Percentiles rank a stretch among this genome's conserved stretches.
phyloP scores from a whole-genome alignment of 2,113 vertebrate species.

The Pomatostomus ruficeps region DNA sequence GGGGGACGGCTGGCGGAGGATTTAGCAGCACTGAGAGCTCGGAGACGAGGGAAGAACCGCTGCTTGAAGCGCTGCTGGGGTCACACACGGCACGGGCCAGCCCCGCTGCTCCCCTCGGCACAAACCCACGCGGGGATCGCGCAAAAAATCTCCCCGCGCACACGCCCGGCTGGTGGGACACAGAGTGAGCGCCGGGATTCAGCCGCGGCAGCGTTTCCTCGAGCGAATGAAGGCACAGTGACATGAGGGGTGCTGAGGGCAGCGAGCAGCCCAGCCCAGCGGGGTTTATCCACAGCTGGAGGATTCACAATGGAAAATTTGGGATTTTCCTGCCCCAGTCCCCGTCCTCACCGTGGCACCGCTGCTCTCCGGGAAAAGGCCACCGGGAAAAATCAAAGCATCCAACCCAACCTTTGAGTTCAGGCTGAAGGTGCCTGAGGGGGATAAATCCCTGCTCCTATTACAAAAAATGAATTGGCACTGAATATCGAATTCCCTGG shows the following conservation, averaged over 20 bases:
- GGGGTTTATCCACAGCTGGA: not conserved
- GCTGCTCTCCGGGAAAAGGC: not conserved
- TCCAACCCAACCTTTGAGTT: not conserved
- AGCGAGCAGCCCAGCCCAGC: not conserved
- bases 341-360: not conserved
- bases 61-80: slow-evolving; percentile 41
- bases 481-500: not conserved
- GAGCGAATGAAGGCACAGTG: slow-evolving; percentile 53
- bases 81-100: not conserved
- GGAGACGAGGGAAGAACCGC: slow-evolving; percentile 59
- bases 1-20: slow-evolving; percentile 36
- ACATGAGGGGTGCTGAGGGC: not conserved
- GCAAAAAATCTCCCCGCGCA: not conserved
- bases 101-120: not conserved
- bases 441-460: not conserved
- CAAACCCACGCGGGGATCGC: not conserved
- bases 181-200: not conserved
- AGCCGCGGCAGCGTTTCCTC: not conserved
- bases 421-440: not conserved
- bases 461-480: slow-evolving; percentile 52
- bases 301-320: not conserved
- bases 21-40: slow-evolving; percentile 71
- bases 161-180: not conserved
- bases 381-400: not conserved
- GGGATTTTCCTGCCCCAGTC: not conserved